phyloP scores from a whole-genome alignment of 30 jellyfish, hydroid and myxozoan genomes.

The Aurelia coerulea region DNA sequence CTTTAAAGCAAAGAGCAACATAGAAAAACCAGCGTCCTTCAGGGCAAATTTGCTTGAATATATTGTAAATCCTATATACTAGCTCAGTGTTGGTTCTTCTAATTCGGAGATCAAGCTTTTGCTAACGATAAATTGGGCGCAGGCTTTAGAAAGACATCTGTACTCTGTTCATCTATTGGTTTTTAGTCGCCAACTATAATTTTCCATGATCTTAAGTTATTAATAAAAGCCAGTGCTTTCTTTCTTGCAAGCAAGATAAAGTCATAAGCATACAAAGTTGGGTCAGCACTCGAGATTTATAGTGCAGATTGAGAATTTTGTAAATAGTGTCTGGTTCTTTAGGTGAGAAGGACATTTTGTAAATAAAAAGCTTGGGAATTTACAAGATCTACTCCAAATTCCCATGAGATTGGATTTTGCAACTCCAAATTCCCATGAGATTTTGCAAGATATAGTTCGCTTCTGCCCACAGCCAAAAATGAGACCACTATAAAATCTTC shows the following conservation, averaged over 20 bases:
- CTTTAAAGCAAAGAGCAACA: neutral
- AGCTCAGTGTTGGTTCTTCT: slow-evolving; percentile 34
- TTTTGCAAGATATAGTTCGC: too few species aligned
- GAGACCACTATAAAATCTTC: too few species aligned
- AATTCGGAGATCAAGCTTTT: slow-evolving; percentile 43
- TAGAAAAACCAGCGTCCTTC: neutral
- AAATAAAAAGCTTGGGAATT: too few species aligned
- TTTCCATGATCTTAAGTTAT: slow-evolving; percentile 26
- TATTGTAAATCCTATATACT: slow-evolving; percentile 20
- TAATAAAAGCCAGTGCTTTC: slow-evolving; percentile 5
- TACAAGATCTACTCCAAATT: too few species aligned
- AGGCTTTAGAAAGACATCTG: slow-evolving; percentile 31
- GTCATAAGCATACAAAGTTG: too few species aligned
- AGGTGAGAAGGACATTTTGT: too few species aligned
- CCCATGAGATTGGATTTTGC: too few species aligned
- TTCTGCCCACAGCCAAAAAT: too few species aligned
- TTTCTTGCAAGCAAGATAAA: slow-evolving; percentile 4
- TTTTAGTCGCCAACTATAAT: slow-evolving; percentile 35
- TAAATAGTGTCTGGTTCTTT: too few species aligned
- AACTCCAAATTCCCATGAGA: too few species aligned
- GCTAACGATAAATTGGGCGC: slow-evolving; percentile 28
- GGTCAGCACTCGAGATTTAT: too few species aligned
- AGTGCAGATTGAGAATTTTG: too few species aligned
- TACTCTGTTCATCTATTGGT: slow-evolving; percentile 2
- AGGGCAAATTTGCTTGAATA: neutral